Evolutionary conservation across 2,113 vertebrate genomes (phyloP).

Genomic region (Phylloscopus trochiloides): DNA sequence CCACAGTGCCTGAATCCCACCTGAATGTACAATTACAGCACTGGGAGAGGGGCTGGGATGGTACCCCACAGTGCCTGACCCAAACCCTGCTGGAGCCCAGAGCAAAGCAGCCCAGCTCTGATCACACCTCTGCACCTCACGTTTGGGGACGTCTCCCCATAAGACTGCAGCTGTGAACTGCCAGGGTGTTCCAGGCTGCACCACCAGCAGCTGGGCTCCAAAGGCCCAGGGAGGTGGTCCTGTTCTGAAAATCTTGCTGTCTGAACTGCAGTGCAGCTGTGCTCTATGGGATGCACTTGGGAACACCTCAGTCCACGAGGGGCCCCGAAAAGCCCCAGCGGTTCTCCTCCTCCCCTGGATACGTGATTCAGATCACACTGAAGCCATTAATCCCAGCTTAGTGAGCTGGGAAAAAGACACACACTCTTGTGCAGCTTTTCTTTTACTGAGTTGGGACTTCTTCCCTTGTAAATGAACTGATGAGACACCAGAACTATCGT

Average conservation of each 20-base stretch:
- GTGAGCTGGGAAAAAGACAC: background rate
- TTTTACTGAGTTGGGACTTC: background rate
- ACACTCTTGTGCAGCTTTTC: background rate
- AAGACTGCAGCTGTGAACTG: background rate
- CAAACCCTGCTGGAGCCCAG: background rate
- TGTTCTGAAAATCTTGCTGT: background rate
- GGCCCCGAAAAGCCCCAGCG: background rate
- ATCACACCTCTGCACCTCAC: background rate
- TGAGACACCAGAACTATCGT: background rate
- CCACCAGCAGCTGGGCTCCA: background rate
- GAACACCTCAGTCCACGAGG: background rate
- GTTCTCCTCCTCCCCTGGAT: background rate
- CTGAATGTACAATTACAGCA: background rate
- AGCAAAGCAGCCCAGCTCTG: background rate
- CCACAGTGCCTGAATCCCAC: background rate
- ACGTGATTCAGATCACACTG: background rate
- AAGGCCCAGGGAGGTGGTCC: background rate
- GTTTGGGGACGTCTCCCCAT: background rate
- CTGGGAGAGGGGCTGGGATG: background rate
- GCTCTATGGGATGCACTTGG: fast-evolving
- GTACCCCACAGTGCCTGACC: background rate
- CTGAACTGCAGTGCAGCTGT: background rate
- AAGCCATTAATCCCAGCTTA: background rate
- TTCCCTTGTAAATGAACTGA: constrained; percentile 37
- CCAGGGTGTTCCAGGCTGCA: background rate